phyloP scores from a whole-genome alignment of 1,140 invertebrate species.

The Steinernema khuongi region DNA sequence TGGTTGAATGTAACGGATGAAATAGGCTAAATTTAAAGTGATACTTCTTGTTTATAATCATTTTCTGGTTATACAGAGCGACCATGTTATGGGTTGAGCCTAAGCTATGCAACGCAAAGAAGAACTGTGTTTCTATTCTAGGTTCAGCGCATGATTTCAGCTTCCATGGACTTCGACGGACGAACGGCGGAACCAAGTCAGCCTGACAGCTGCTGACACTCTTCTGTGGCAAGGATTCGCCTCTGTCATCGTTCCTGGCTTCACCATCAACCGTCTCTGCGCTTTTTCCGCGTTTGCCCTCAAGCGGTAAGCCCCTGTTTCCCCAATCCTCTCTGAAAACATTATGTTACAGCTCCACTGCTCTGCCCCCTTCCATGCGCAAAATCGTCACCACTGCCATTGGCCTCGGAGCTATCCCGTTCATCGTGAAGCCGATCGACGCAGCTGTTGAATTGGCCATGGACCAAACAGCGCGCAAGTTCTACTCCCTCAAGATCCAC shows the following conservation, averaged over 20 bases:
- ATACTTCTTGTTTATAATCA: too few species aligned
- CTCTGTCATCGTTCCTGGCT: constrained; percentile 81
- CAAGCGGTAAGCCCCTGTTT: constrained; percentile 54
- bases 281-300: constrained; percentile 64
- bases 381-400: constrained; percentile 72
- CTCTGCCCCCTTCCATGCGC: constrained; percentile 62
- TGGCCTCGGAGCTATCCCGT: constrained; percentile 77
- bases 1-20: too few species aligned
- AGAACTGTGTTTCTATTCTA: constrained; percentile 2
- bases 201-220: constrained; percentile 71
- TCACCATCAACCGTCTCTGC: constrained; percentile 82
- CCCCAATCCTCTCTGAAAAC: constrained; percentile 13
- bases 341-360: constrained; percentile 48
- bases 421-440: constrained; percentile 89
- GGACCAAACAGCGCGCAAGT: constrained; percentile 67
- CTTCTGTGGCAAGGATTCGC: constrained; percentile 86
- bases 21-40: too few species aligned
- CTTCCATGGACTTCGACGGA: constrained; percentile 41
- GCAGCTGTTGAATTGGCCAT: constrained; percentile 71
- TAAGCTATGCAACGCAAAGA: constrained; percentile 28
- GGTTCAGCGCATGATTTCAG: constrained; percentile 39
- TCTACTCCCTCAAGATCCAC: constrained; percentile 71
- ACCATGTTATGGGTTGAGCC: too few species aligned
- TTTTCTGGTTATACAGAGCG: too few species aligned
- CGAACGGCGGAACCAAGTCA: constrained; percentile 45